Conservation (phyloP, 2,113 vertebrate genomes). For the Sardina pilchardus region DNA sequence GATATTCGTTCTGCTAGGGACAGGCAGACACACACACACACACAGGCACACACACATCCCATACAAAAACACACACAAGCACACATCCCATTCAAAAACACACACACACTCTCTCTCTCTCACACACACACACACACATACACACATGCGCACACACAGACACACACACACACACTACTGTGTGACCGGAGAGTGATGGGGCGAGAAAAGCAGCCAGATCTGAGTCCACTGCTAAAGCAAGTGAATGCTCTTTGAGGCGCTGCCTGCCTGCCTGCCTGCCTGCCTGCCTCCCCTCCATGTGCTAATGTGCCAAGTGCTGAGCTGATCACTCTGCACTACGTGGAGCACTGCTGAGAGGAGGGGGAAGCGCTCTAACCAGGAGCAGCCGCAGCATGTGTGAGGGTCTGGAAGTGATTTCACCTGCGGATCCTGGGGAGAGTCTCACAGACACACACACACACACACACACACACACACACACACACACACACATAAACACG, state of each 20-base stretch:
- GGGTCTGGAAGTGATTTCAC: constrained; percentile 39
- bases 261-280: too few relatives aligned
- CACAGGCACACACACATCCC: neutral
- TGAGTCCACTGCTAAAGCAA: neutral
- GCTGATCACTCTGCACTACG: constrained; percentile 3
- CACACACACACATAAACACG: neutral
- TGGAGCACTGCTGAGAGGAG: neutral
- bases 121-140: neutral
- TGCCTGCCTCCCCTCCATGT: neutral
- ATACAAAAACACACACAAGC: neutral
- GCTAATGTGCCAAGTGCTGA: constrained; percentile 35
- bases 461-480: constrained; percentile 1
- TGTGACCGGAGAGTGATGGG: neutral
- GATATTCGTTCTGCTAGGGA: neutral
- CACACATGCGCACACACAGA: neutral
- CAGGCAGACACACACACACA: neutral
- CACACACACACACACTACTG: neutral
- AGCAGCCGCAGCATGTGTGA: constrained; percentile 15
- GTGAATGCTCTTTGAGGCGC: constrained; percentile 26
- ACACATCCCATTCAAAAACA: neutral
- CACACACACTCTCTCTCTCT: too few relatives aligned
- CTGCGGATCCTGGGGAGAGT: constrained; percentile 19
- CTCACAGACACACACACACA: constrained; percentile 32
- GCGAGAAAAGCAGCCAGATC: neutral
- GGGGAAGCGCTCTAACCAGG: constrained; percentile 15